phyloP scores from a whole-genome alignment of 2,888 invertebrate genomes.

The Molorchus minor region DNA sequence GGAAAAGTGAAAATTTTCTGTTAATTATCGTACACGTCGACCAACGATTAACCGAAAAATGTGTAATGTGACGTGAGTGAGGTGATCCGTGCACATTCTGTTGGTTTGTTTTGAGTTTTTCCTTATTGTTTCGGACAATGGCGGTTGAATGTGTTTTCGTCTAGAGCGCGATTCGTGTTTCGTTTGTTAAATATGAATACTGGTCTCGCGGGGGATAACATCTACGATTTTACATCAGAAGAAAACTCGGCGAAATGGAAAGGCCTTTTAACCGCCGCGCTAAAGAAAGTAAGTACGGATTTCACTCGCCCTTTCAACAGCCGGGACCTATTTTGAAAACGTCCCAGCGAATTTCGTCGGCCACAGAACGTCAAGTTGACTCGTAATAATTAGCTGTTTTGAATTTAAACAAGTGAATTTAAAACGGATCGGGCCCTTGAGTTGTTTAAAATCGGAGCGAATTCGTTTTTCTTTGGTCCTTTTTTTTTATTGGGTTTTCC shows the following conservation, averaged over 20 bases:
- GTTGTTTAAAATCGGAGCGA: no score
- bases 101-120: slow-evolving; percentile 45
- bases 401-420: no score
- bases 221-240: slow-evolving; percentile 87
- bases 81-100: slow-evolving; percentile 38
- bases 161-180: slow-evolving; percentile 39
- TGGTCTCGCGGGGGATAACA: slow-evolving; percentile 64
- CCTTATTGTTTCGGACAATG: slow-evolving; percentile 45
- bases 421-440: no score
- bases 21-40: slow-evolving; percentile 36
- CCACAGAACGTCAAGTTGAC: slow-evolving; percentile 13
- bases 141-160: slow-evolving; percentile 41
- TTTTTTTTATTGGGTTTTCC: slow-evolving; percentile 8
- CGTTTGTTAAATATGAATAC: slow-evolving; percentile 60
- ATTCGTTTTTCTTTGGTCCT: no score
- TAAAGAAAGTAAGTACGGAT: slow-evolving; percentile 77
- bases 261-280: slow-evolving; percentile 85
- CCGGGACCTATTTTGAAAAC: no score
- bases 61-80: slow-evolving; percentile 55
- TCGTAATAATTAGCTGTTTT: neutral
- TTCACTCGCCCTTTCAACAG: no score
- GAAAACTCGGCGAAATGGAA: slow-evolving; percentile 93
- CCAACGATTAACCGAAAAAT: slow-evolving; percentile 44
- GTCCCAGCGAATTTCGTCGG: slow-evolving; percentile 7
- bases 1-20: slow-evolving; percentile 43